These are phyloP conservation scores for Petromus typicus DNA, from an alignment of 2,113 vertebrate species.

Conservation along the genomic window DNA sequence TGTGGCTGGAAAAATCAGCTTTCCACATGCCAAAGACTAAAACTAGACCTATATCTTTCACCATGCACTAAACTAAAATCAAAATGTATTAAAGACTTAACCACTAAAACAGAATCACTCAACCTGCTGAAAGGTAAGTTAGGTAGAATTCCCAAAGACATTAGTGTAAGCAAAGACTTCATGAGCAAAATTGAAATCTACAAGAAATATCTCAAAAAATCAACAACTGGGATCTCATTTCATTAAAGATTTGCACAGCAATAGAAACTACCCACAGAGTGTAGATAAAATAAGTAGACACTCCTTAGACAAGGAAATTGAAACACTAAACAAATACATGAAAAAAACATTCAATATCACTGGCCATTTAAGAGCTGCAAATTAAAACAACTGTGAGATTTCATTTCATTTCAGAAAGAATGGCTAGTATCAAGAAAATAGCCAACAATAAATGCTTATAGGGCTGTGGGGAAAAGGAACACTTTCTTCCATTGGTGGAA, in stretches of 20 bases:
- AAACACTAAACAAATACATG: neutral
- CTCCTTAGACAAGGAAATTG: neutral
- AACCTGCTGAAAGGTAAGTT: too few species aligned
- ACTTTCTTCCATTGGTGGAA: neutral
- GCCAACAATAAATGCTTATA: neutral
- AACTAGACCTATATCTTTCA: neutral
- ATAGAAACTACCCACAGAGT: neutral
- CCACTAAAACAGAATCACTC: too few species aligned
- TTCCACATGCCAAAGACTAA: neutral
- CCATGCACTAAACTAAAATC: neutral
- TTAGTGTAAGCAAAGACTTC: too few species aligned
- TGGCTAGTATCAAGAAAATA: neutral
- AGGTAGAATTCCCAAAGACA: too few species aligned
- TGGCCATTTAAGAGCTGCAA: neutral
- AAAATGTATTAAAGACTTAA: too few species aligned
- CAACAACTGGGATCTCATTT: neutral
- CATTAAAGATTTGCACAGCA: neutral
- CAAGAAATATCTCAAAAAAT: neutral
- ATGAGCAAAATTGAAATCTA: neutral
- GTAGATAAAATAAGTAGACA: neutral
- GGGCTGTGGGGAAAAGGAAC: neutral
- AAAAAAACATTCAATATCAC: neutral
- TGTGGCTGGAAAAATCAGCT: neutral
- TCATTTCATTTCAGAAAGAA: neutral
- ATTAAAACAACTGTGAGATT: neutral